phyloP scores from a whole-genome alignment of 1,140 invertebrate species.

The Pogonognathellus flavescens region DNA sequence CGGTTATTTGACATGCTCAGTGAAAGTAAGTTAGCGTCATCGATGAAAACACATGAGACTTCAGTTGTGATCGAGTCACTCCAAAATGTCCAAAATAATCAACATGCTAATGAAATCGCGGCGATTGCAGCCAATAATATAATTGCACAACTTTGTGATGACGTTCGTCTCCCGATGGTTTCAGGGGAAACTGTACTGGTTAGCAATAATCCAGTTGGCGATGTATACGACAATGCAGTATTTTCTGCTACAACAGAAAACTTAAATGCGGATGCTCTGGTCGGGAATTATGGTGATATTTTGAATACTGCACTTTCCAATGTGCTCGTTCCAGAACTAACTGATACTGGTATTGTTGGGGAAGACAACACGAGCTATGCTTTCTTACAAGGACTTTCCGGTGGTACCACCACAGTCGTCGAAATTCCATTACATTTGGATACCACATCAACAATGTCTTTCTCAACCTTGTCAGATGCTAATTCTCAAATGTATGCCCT shows the following conservation, averaged over 20 bases:
- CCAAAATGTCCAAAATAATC: conserved; percentile 1
- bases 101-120: background rate
- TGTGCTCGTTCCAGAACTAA: background rate
- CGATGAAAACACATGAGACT: background rate
- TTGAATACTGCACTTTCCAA: background rate
- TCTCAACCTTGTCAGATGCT: background rate
- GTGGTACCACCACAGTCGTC: background rate
- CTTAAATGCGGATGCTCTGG: background rate
- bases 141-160: background rate
- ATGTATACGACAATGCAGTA: background rate
- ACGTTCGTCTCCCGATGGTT: background rate
- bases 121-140: background rate
- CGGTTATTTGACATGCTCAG: background rate
- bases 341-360: background rate
- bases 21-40: background rate
- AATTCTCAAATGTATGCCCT: background rate
- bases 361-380: background rate
- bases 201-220: background rate
- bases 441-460: background rate
- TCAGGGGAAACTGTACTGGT: background rate
- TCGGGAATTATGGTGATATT: background rate
- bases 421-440: background rate
- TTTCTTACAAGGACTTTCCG: background rate
- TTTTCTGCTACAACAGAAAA: background rate
- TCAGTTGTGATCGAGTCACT: background rate